These are phyloP conservation scores for Otis tarda DNA, from an alignment of 2,113 vertebrate genomes.

Conservation along the genomic window DNA sequence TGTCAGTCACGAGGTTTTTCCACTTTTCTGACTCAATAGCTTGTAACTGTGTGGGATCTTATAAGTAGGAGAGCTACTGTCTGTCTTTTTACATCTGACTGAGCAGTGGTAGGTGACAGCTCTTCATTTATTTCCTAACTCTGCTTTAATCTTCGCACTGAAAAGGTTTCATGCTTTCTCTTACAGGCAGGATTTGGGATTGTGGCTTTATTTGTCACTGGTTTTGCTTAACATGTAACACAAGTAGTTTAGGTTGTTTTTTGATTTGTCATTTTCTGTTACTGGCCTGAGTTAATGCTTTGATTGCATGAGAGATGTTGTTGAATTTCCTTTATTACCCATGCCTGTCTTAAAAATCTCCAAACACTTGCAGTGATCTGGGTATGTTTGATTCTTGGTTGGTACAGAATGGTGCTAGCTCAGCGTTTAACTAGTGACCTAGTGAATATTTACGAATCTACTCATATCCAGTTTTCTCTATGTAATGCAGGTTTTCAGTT, in stretches of 20 bases:
- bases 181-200: not conserved
- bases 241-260: not conserved
- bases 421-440: not conserved
- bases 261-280: not conserved
- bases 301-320: not conserved
- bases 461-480: not conserved
- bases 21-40: slow-evolving; percentile 64
- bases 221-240: not conserved
- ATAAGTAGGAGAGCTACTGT: slow-evolving; percentile 12
- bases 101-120: not conserved
- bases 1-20: not conserved
- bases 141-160: not conserved
- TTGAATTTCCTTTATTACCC: not conserved
- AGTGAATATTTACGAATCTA: not conserved
- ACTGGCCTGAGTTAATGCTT: not conserved
- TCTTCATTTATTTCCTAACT: not conserved
- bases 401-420: not conserved
- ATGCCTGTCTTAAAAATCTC: not conserved
- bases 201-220: not conserved
- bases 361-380: not conserved
- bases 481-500: not conserved
- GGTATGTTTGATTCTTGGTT: not conserved
- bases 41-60: slow-evolving; percentile 51
- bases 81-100: not conserved
- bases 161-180: not conserved